Base-by-base conservation (phyloP, 2,113 vertebrate species). In the Rhabdomys dilectus region DNA sequence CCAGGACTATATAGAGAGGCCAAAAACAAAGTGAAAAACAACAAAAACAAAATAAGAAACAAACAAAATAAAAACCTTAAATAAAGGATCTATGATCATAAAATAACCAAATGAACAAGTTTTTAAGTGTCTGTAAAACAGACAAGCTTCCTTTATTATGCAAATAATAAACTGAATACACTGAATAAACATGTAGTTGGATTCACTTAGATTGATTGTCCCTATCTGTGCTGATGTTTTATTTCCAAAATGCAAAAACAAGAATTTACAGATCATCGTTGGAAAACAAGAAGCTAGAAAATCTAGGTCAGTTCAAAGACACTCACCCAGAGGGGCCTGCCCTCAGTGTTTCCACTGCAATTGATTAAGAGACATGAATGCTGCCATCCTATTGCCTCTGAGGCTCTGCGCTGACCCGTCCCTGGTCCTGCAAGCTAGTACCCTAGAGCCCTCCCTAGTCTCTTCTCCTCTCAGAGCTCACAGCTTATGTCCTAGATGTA, bases 401-500 rank as follows among this genome's bases (percentile, higher is more conserved):
- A 58, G 72, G 9, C 26, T 88, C 76, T 72, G 24, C 36, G 82
- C 62, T 82, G 86, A 73, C 26, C 42, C 0, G 2, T 62, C 26
- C 15, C 80, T 26, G 72, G 3, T 24, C 73, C 26, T 11, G 68
- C 70, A 39, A 73, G 45, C 53, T 51, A 45, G 29, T 26, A 31
- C 4, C 66, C 45, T 2, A 9, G 15, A n/a, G 60, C 53, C 66
- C 3, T 13, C 3, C 4, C 19, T 15, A 4, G 26, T 19, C 11
- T n/a, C 53, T 84, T 29, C 64, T 53, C 31, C 48, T 58, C 48
- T 60, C 75, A 21, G 8, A 15, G 8, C 7, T 31, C 15, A 11
- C 0, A 2, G 29, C 0, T 31, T 8, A 13, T 7, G 12, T 5
- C 24, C 76, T 29, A 62, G 6, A 19, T 19, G 39, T 4, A 48